Percentiles rank a stretch among this genome's conserved stretches.
These are phyloP conservation scores for Mesochorus sp. DNA, from an alignment of 2,888 invertebrate genomes.

Conservation along the genomic window DNA sequence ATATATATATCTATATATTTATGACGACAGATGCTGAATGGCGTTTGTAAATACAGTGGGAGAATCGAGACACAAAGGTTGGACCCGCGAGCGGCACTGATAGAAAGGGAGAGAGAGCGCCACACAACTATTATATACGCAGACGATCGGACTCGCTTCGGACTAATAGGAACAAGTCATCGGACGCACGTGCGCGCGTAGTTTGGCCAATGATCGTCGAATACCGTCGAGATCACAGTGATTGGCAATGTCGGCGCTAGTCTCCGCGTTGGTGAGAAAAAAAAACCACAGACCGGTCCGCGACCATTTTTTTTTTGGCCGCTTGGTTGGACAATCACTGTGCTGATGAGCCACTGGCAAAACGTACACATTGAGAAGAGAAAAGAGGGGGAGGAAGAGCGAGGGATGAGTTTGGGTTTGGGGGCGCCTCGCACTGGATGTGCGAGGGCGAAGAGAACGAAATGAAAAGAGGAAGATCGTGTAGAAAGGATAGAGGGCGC, in stretches of 20 bases:
- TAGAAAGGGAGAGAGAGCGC: background rate
- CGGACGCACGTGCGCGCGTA: conserved; percentile 34
- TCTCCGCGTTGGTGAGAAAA: background rate
- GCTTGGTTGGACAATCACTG: background rate
- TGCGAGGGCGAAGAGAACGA: background rate
- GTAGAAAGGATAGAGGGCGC: conserved; percentile 28
- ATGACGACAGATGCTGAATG: conserved; percentile 67
- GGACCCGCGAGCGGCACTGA: conserved; percentile 38
- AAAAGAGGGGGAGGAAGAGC: conserved; percentile 3
- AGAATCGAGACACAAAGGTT: conserved; percentile 67
- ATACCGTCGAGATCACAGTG: background rate
- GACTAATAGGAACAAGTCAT: conserved; percentile 12
- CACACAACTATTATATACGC: background rate
- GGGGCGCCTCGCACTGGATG: background rate
- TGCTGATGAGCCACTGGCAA: background rate
- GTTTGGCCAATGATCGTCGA: background rate
- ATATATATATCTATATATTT: background rate
- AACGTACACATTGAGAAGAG: conserved; percentile 11
- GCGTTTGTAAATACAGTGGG: conserved; percentile 70
- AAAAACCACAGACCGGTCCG: background rate
- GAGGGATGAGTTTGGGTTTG: too few relatives aligned
- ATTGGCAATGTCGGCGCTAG: background rate
- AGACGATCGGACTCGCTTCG: background rate
- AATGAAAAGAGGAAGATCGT: conserved; percentile 29
- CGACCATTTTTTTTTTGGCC: background rate